Evolutionary conservation across 1,140 invertebrate species (phyloP), one percentile per base, ranked within the genome.

Genomic region (Trissolcus basalis): DNA sequence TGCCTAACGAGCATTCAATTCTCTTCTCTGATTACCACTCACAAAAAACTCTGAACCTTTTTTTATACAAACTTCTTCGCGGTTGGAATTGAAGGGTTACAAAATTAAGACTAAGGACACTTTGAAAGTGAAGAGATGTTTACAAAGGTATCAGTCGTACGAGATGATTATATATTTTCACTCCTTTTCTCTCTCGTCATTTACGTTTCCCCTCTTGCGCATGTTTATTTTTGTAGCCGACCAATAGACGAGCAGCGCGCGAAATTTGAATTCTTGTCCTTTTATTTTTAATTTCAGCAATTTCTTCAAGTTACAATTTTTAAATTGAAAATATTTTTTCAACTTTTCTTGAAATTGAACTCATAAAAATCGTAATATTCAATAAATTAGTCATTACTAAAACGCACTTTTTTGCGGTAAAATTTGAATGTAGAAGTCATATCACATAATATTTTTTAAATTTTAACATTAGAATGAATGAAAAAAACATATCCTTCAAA

Each of bases 81-180:
- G 36, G 36, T 39, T 39, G 3, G 9, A n/a, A 1, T 2, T 4
- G 9, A 11, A 39, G n/a, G n/a, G 36, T 39, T 9, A 39, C 36
- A 39, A 39, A 39, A 39, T 11, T 39, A 2, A n/a, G 9, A 13
- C 7, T 44, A 13, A 44, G 43, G 43, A 44, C 43, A 44, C 43
- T 44, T 39, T 44, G 2, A 49, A 7, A 14, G 10, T 19, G 0
- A 19, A 39, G 50, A 65, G n/a, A 54, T 65, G 51, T 65, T 55
- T 65, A 58, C 63, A 58, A 44, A 12, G 55, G 15, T 51, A 41
- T 68, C 39, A 13, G 41, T 68, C 56, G 49, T 54, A n/a, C 11
- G 43, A 68, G 41, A 67, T 36, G 14, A 56, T 55, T 69, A n/a
- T n/a, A n/a, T n/a, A n/a, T 60, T 60, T 56, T 48, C 67, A 60